Evolutionary conservation across 2,888 invertebrate species (phyloP), one percentile per base, ranked within the genome.

Genomic region (Thymelicus acteon): DNA sequence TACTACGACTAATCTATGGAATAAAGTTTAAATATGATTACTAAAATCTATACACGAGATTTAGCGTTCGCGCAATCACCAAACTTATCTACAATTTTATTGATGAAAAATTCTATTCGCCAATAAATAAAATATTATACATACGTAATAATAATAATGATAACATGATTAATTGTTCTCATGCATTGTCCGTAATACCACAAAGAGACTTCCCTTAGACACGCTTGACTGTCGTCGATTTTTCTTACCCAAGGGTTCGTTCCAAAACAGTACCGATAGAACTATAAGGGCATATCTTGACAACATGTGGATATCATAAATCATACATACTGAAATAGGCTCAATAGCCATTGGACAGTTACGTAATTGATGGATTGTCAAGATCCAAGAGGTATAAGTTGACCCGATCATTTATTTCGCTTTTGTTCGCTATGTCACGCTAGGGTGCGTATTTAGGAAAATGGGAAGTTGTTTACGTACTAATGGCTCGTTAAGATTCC

Each of bases 321-420:
- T 74, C 72, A 74, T 74, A 69, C 66, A 70, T 52, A 60, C 65
- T 13, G 70, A 68, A 72, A 73, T 69, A 67, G 71, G 70, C 64
- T 72, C 72, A 67, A 71, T 62, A 67, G 67, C 54, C 62, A 60
- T 44, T 71, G 73, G 63, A 71, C 68, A 61, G 49, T 65, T 71
- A 65, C 49, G 72, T 79, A 78, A 79, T 77, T 78, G 79, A 79
- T 78, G 72, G 76, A 79, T 78, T 71, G 75, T 72, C 64, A 71
- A 71, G 69, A 65, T 57, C 64, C 47, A 67, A 67, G 72, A 68
- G 60, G 69, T 72, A 72, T 72, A 72, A 74, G 73, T 76, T 76
- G 75, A 77, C 75, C 75, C 70, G 58, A 76, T 73, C 76, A 75
- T 78, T 77, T 79, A 77, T 78, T 74, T 76, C 64, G 67, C 73